phyloP scores from a whole-genome alignment of 2,113 vertebrate species.

The Urocolius indicus region DNA sequence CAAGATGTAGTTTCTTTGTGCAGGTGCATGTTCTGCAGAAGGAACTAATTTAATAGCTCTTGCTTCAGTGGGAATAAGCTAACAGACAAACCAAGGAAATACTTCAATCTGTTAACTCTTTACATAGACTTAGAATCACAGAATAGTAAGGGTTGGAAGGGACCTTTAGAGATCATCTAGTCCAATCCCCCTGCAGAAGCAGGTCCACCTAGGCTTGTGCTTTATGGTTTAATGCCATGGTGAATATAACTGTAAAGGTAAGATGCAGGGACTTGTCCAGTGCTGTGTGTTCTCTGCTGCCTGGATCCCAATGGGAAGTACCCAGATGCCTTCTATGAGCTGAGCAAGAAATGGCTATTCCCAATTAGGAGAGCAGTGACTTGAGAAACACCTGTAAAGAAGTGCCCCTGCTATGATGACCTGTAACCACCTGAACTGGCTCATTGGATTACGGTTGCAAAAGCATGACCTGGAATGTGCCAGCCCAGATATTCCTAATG shows the following conservation, averaged over 20 bases:
- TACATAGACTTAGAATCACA: not conserved
- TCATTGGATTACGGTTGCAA: not conserved
- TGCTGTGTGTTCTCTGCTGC: not conserved
- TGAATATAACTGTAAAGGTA: not conserved
- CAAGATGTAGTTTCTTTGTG: not conserved
- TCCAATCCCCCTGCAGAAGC: too few species aligned
- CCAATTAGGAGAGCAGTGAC: not conserved
- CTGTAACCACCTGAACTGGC: not conserved
- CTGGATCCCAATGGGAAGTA: not conserved
- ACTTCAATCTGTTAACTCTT: not conserved
- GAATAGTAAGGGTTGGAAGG: too few species aligned
- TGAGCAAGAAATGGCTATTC: not conserved
- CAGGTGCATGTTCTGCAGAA: not conserved
- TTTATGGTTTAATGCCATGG: not conserved
- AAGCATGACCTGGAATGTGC: fast-evolving
- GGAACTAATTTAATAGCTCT: not conserved
- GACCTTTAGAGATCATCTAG: too few species aligned
- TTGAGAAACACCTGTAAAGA: not conserved
- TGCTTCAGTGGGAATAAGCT: not conserved
- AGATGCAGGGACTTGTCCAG: not conserved
- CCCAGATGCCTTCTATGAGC: not conserved
- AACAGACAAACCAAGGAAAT: not conserved
- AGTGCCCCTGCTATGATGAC: not conserved
- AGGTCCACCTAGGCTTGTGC: not conserved
- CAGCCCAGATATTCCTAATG: not conserved